Evolutionary conservation across 2,888 invertebrate genomes (phyloP).

Genomic region (Trichopoda pennipes): DNA sequence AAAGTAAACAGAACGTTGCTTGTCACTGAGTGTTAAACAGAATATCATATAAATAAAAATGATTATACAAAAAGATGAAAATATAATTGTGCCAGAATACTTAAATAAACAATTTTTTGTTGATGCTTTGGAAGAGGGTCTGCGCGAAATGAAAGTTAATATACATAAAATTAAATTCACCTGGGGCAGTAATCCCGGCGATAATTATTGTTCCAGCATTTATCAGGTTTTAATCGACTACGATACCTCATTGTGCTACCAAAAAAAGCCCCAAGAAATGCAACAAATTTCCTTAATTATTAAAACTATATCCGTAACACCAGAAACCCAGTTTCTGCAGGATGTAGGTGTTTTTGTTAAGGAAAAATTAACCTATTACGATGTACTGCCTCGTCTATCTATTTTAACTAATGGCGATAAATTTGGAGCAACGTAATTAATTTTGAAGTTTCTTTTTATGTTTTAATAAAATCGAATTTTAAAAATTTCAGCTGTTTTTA

Average conservation of each 20-base stretch:
- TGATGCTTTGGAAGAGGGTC: constrained; percentile 75
- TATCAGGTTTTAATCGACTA: constrained; percentile 72
- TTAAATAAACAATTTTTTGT: constrained; percentile 74
- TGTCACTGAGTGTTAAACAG: background rate
- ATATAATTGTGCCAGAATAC: constrained; percentile 74
- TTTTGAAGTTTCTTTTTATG: background rate
- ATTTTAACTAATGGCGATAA: constrained; percentile 75
- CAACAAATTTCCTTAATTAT: constrained; percentile 75
- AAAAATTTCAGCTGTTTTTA: constrained; percentile 72
- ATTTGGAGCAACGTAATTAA: constrained; percentile 76
- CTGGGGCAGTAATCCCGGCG: constrained; percentile 77
- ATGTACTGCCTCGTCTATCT: constrained; percentile 80
- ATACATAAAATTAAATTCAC: constrained; percentile 73
- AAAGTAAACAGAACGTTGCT: background rate
- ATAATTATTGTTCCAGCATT: constrained; percentile 78
- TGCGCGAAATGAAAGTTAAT: constrained; percentile 71
- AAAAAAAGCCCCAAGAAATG: constrained; percentile 42
- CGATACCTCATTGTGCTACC: background rate
- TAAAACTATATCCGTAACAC: constrained; percentile 76
- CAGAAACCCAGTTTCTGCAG: constrained; percentile 76
- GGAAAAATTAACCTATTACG: constrained; percentile 79
- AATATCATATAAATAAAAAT: constrained; percentile 24
- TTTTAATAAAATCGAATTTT: constrained; percentile 15
- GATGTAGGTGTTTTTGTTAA: constrained; percentile 81
- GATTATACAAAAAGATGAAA: constrained; percentile 71